A percentile compares a stretch with the other conserved stretches of the same genome.
These are phyloP conservation scores for Anguilla marmorata DNA, from an alignment of 2,797 vertebrate genomes.

Conservation along the genomic window DNA sequence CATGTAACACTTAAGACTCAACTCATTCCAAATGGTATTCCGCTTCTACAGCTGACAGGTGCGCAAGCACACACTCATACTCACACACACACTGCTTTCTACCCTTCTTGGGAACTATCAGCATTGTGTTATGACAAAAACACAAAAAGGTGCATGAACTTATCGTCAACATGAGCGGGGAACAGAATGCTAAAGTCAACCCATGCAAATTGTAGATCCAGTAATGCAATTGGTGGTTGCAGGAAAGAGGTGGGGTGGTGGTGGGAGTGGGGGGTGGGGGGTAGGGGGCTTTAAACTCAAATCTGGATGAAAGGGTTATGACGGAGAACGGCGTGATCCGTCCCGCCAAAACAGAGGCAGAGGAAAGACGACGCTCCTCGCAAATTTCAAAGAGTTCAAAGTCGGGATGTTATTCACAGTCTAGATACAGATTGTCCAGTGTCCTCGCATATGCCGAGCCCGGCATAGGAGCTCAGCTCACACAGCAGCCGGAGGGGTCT, in stretches of 20 bases:
- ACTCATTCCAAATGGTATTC: conserved; percentile 14
- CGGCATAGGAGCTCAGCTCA: background rate
- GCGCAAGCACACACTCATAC: conserved; percentile 27
- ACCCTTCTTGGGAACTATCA: conserved; percentile 49
- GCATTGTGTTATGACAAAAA: conserved; percentile 44
- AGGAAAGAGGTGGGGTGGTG: background rate
- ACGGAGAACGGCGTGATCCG: conserved; percentile 13
- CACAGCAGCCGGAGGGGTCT: conserved; percentile 49
- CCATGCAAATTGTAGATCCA: conserved; percentile 45
- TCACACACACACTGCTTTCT: conserved; percentile 33
- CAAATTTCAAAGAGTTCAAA: conserved; percentile 34
- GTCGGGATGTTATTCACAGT: conserved; percentile 41
- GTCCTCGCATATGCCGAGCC: conserved; percentile 31
- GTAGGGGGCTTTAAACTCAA: background rate
- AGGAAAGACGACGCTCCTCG: conserved; percentile 38
- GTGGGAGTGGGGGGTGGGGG: background rate
- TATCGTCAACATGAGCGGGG: conserved; percentile 38
- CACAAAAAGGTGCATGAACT: conserved; percentile 31
- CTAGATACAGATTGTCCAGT: conserved; percentile 46
- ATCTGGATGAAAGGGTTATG: background rate
- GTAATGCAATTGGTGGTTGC: conserved; percentile 22
- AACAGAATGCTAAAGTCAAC: conserved; percentile 37
- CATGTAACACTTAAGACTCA: conserved; percentile 28
- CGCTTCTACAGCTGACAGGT: conserved; percentile 32
- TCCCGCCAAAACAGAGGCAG: conserved; percentile 37